Evolutionary conservation across 2,113 vertebrate species (phyloP).

Genomic region (Promerops cafer): DNA sequence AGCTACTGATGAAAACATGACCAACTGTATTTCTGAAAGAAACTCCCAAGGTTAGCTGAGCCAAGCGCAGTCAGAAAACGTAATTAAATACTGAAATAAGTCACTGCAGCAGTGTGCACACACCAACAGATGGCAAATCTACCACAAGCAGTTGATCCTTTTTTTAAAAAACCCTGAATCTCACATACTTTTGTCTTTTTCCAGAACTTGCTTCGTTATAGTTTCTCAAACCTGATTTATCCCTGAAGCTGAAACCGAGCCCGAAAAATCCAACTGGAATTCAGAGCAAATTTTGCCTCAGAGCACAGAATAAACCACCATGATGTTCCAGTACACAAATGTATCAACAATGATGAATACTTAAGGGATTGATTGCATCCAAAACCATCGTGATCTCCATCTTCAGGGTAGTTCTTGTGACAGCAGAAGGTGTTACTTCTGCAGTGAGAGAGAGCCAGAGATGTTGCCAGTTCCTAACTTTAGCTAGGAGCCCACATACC

Average conservation of each 20-base stretch:
- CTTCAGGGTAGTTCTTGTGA: background rate
- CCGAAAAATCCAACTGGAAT: background rate
- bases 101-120: background rate
- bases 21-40: background rate
- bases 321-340: background rate
- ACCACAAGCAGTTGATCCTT: background rate
- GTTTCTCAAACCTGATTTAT: background rate
- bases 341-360: background rate
- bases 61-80: background rate
- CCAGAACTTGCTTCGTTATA: background rate
- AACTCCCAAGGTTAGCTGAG: background rate
- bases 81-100: background rate
- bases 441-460: background rate
- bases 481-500: background rate
- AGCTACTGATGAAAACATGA: background rate
- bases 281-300: background rate
- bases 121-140: conserved; percentile 12
- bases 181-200: background rate
- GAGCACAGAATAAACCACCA: background rate
- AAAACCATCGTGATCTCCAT: background rate
- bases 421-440: conserved; percentile 40
- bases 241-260: background rate
- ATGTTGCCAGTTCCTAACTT: conserved; percentile 35
- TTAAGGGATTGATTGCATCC: background rate
- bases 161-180: background rate